Evolutionary conservation across 1,140 invertebrate genomes (phyloP).

Genomic region (Oscheius sp.): DNA sequence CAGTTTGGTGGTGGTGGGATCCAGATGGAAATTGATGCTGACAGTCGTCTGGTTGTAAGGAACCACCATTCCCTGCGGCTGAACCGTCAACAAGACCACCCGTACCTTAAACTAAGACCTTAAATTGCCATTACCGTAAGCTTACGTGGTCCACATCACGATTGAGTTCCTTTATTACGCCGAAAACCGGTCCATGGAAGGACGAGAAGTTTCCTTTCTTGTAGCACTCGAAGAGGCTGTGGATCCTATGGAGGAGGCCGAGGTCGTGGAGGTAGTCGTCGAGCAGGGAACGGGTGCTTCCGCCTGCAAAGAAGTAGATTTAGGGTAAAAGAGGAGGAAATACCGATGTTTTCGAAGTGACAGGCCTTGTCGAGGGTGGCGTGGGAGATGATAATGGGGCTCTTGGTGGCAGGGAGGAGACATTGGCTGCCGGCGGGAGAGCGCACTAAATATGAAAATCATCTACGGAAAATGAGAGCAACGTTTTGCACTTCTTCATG

Average conservation of each 20-base stretch:
- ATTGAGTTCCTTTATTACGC: not conserved
- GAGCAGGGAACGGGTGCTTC: not conserved
- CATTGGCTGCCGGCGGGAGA: not conserved
- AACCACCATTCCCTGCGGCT: too few species aligned
- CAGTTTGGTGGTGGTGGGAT: too few species aligned
- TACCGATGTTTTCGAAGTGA: not conserved
- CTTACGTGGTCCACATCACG: not conserved
- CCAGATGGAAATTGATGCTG: too few species aligned
- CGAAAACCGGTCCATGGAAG: not conserved
- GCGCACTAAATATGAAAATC: not conserved
- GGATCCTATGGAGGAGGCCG: not conserved
- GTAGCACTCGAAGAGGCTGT: not conserved
- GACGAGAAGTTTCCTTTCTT: not conserved
- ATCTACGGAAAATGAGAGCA: not conserved
- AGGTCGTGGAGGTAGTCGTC: not conserved
- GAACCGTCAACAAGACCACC: too few species aligned
- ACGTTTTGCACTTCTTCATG: too few species aligned
- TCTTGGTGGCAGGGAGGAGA: not conserved
- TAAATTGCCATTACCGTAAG: too few species aligned
- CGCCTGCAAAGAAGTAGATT: too few species aligned
- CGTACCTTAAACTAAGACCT: too few species aligned
- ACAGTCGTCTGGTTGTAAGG: too few species aligned
- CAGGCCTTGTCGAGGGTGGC: slow-evolving; percentile 2
- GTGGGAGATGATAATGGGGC: not conserved
- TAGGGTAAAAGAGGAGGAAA: too few species aligned